Percentiles rank a stretch among this genome's conserved stretches.
Conservation (phyloP, 2,888 invertebrate species). For the Nephrocerus scutellatus region DNA sequence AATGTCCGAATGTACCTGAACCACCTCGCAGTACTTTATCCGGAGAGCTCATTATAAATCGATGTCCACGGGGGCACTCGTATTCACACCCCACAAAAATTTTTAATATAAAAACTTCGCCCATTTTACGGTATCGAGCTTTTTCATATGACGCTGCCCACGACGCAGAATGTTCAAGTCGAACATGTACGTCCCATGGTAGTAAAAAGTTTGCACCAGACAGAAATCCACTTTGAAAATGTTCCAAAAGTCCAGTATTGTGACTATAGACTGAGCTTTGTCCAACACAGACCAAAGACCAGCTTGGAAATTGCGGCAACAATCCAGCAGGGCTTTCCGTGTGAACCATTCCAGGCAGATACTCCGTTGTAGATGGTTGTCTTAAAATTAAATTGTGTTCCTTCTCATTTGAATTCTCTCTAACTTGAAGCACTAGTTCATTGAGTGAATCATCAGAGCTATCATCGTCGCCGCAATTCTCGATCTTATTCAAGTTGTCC, state of each 20-base stretch:
- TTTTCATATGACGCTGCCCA: slow-evolving; percentile 36
- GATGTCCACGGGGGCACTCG: slow-evolving; percentile 95
- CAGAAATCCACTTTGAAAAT: slow-evolving; percentile 80
- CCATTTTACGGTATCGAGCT: slow-evolving; percentile 41
- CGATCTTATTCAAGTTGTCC: slow-evolving; percentile 28
- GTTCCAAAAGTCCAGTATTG: slow-evolving; percentile 74
- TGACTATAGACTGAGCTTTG: slow-evolving; percentile 87
- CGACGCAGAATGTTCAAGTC: slow-evolving; percentile 37
- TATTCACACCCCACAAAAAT: slow-evolving; percentile 95
- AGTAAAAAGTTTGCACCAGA: slow-evolving; percentile 83
- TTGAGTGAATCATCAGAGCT: slow-evolving; percentile 30
- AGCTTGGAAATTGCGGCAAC: slow-evolving; percentile 81
- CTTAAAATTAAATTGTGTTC: too few species aligned
- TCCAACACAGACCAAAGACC: slow-evolving; percentile 86
- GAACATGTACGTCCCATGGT: slow-evolving; percentile 85
- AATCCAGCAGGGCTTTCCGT: slow-evolving; percentile 65
- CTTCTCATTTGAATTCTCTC: too few species aligned
- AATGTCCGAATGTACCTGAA: slow-evolving; percentile 51
- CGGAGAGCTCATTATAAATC: slow-evolving; percentile 84
- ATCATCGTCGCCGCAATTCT: background rate
- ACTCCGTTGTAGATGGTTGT: slow-evolving; percentile 80
- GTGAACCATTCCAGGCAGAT: slow-evolving; percentile 86
- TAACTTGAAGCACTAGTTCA: slow-evolving; percentile 40
- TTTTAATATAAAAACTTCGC: slow-evolving; percentile 63
- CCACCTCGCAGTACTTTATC: slow-evolving; percentile 74